These are phyloP conservation scores for Gobiocypris rarus DNA, from an alignment of 2,113 vertebrate species.

Conservation along the genomic window DNA sequence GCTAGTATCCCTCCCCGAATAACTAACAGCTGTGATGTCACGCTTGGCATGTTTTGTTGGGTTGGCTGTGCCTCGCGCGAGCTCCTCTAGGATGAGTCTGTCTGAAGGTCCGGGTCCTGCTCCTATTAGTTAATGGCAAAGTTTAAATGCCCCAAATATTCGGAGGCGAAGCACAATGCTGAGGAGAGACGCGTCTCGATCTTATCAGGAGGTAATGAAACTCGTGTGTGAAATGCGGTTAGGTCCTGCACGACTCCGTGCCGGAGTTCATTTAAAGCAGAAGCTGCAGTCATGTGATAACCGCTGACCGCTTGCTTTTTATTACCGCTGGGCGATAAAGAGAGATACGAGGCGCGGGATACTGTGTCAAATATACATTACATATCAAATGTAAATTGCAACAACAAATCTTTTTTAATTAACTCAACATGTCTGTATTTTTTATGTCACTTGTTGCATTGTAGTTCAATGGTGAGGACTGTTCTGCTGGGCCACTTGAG, in stretches of 20 bases:
- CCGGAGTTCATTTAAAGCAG: not conserved
- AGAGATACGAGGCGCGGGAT: not conserved
- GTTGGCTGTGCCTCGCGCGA: not conserved
- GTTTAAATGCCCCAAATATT: not conserved
- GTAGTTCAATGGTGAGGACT: conserved; percentile 84
- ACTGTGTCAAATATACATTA: no score
- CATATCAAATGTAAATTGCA: no score
- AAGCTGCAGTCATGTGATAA: conserved; percentile 46
- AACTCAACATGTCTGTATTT: no score
- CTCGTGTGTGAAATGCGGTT: not conserved
- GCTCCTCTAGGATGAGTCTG: not conserved
- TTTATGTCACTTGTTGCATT: not conserved
- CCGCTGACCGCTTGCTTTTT: conserved; percentile 28
- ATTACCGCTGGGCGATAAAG: not conserved
- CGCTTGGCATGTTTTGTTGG: conserved; percentile 6
- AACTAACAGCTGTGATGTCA: conserved; percentile 46
- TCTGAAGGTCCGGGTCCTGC: not conserved
- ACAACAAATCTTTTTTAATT: no score
- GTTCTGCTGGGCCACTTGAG: conserved; percentile 67
- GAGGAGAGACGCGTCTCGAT: conserved; percentile 73
- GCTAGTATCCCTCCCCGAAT: not conserved
- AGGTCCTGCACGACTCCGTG: not conserved
- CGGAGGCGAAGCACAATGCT: conserved; percentile 73
- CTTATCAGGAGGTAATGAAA: conserved; percentile 85
- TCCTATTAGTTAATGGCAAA: not conserved